phyloP scores from a whole-genome alignment of 1,140 invertebrate genomes.

The Parapsyche elsis region DNA sequence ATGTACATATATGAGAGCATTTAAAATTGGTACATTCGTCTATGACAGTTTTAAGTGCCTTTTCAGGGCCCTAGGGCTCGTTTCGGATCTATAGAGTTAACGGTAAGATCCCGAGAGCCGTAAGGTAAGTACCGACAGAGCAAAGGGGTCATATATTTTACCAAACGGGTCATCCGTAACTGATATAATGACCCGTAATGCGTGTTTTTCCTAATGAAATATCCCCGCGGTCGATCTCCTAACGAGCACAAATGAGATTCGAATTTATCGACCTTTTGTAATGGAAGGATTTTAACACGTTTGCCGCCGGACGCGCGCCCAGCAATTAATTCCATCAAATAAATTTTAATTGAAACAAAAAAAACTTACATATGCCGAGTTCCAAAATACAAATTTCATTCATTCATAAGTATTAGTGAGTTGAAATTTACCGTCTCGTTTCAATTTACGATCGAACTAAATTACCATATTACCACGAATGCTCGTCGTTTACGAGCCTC shows the following conservation, averaged over 20 bases:
- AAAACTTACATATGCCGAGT: background rate
- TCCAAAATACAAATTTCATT: too few species aligned
- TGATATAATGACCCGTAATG: constrained; percentile 34
- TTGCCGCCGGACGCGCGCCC: background rate
- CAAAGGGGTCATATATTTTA: constrained; percentile 31
- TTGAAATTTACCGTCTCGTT: background rate
- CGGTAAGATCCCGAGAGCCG: background rate
- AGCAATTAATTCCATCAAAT: background rate
- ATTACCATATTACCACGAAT: background rate
- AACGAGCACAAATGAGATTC: constrained; percentile 31
- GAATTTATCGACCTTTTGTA: constrained; percentile 19
- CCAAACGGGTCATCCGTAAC: constrained; percentile 29
- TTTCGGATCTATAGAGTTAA: background rate
- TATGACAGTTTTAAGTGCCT: constrained; percentile 32
- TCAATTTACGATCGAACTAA: background rate
- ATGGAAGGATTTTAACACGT: background rate
- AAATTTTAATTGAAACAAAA: background rate
- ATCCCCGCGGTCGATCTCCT: constrained; percentile 1
- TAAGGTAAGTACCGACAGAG: background rate
- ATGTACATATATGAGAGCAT: background rate
- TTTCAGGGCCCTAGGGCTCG: constrained; percentile 10
- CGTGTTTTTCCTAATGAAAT: constrained; percentile 38
- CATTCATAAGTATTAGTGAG: background rate
- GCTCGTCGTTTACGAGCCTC: background rate
- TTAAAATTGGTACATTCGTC: constrained; percentile 26